Evolutionary conservation across 2,113 vertebrate genomes (phyloP).

Genomic region (Brevimyrus niger): DNA sequence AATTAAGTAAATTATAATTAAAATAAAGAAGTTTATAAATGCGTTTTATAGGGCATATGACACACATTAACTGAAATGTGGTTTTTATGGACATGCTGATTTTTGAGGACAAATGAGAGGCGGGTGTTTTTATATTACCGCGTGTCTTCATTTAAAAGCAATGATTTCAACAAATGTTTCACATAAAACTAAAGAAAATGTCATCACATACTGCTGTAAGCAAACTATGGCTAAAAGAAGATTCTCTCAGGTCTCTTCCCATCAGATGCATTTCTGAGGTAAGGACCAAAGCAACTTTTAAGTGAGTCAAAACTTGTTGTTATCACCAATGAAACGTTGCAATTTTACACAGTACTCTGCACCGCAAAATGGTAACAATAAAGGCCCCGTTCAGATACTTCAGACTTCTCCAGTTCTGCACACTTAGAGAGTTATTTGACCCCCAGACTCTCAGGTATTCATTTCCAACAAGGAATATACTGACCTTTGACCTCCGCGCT

Average conservation of each 20-base stretch:
- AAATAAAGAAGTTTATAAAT: conserved; percentile 3
- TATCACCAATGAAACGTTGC: background rate
- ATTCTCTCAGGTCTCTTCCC: background rate
- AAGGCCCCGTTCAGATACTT: background rate
- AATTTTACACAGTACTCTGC: background rate
- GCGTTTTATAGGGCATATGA: background rate
- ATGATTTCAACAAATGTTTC: background rate
- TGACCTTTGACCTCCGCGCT: conserved; percentile 45
- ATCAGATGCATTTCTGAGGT: background rate
- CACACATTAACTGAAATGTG: background rate
- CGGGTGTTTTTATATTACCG: background rate
- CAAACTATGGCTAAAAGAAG: background rate
- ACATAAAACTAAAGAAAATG: background rate
- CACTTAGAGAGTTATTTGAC: conserved; percentile 16
- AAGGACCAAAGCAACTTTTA: background rate
- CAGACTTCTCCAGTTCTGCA: conserved; percentile 6
- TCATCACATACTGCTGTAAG: background rate
- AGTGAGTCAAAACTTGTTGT: background rate
- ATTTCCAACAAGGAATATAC: conserved; percentile 45
- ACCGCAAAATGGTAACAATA: background rate
- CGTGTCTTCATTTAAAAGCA: background rate
- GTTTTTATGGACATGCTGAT: background rate
- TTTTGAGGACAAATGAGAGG: background rate
- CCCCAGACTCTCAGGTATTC: conserved; percentile 31
- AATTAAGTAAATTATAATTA: background rate